Percentiles rank a stretch among this genome's conserved stretches.
Conservation (phyloP, 2,888 invertebrate species). For the Ophraella communa region DNA sequence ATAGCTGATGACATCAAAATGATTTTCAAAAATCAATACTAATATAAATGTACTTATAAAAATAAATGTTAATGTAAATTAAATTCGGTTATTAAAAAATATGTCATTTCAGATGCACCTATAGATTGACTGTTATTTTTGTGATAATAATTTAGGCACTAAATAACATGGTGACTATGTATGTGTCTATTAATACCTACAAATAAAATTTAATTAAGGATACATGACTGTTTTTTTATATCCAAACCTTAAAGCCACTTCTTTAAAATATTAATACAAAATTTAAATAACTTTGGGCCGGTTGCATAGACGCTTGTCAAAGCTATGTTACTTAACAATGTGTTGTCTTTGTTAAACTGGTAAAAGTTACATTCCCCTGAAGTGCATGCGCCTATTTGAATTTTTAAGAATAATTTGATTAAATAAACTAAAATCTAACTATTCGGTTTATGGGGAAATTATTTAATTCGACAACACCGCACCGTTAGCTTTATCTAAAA, state of each 20-base stretch:
- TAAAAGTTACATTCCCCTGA: too few species aligned
- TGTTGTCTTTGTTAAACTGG: too few species aligned
- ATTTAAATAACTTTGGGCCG: too few species aligned
- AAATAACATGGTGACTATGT: conserved; percentile 26
- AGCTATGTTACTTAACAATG: too few species aligned
- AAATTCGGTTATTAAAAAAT: conserved; percentile 29
- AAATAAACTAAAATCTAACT: too few species aligned
- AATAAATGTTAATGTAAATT: conserved; percentile 33
- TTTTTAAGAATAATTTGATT: too few species aligned
- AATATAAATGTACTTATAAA: conserved; percentile 17
- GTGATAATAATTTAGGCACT: conserved; percentile 40
- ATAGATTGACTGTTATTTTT: conserved; percentile 43
- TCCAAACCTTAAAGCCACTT: background rate
- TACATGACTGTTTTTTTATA: background rate
- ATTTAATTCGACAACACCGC: too few species aligned
- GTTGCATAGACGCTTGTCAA: too few species aligned
- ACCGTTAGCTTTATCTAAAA: too few species aligned
- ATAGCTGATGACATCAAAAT: too few species aligned
- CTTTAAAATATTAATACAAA: background rate
- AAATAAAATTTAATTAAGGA: conserved; percentile 17
- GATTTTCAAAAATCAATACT: conserved; percentile 1
- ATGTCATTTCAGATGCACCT: conserved; percentile 37
- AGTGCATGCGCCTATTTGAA: too few species aligned
- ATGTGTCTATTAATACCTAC: conserved; percentile 19
- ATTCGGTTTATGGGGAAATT: too few species aligned